Conservation (phyloP, 2,888 invertebrate genomes). For the Phortica okadai region DNA sequence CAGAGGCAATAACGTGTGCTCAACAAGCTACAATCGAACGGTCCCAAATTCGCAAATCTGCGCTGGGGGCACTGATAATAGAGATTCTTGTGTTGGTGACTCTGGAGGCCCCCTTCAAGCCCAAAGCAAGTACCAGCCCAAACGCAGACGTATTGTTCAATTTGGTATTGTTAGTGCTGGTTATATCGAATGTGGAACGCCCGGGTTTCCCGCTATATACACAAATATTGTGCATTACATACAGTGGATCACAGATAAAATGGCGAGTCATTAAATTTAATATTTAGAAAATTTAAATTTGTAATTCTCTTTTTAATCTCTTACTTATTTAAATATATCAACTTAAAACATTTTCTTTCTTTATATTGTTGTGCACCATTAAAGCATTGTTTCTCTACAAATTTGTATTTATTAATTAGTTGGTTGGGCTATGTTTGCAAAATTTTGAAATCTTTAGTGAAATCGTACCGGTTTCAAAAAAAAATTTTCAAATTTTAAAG, state of each 20-base stretch:
- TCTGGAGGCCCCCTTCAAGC: slow-evolving; percentile 69
- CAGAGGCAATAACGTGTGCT: slow-evolving; percentile 48
- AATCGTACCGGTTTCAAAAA: too few relatives aligned
- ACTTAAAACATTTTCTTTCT: too few relatives aligned
- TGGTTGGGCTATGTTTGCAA: too few relatives aligned
- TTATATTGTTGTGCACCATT: too few relatives aligned
- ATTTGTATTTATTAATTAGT: too few relatives aligned
- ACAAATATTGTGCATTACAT: slow-evolving; percentile 77
- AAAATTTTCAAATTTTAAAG: too few relatives aligned
- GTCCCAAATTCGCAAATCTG: slow-evolving; percentile 77
- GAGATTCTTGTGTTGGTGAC: slow-evolving; percentile 69
- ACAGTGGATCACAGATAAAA: slow-evolving; percentile 77
- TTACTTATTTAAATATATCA: too few relatives aligned
- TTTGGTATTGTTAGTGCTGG: slow-evolving; percentile 82
- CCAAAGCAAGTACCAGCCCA: slow-evolving; percentile 42
- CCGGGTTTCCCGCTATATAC: slow-evolving; percentile 79
- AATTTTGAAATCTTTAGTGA: too few relatives aligned
- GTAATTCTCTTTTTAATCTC: too few relatives aligned
- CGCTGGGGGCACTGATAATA: slow-evolving; percentile 68
- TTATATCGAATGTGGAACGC: slow-evolving; percentile 77
- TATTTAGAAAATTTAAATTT: too few relatives aligned
- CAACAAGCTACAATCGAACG: slow-evolving; percentile 48
- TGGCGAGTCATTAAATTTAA: slow-evolving; percentile 40
- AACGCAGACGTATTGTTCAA: slow-evolving; percentile 52
- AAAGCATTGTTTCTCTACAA: too few relatives aligned